These are phyloP conservation scores for Saturnia japonica DNA, from an alignment of 2,888 invertebrate species.

Conservation along the genomic window DNA sequence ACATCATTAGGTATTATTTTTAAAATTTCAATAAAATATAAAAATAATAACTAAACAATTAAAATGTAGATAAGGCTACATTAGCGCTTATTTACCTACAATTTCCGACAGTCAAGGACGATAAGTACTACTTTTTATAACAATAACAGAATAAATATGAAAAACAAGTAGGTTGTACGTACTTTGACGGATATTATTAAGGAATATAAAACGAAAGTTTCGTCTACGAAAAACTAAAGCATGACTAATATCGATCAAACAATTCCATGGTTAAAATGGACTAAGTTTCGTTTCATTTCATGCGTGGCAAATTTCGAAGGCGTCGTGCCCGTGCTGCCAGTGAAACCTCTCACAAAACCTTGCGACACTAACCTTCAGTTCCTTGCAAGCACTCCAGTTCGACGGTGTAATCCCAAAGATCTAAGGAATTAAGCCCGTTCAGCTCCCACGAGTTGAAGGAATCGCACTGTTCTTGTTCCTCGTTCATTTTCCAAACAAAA, in stretches of 20 bases:
- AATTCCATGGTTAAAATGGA: slow-evolving; percentile 53
- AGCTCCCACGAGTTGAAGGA: slow-evolving; percentile 79
- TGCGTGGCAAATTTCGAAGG: slow-evolving; percentile 47
- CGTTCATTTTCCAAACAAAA: slow-evolving; percentile 65
- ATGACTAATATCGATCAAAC: slow-evolving; percentile 24
- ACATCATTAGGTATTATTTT: not conserved
- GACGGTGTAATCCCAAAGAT: slow-evolving; percentile 93
- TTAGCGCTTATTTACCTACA: not conserved
- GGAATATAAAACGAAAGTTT: slow-evolving; percentile 12
- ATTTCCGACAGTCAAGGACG: not conserved
- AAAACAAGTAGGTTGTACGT: not conserved
- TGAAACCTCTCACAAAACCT: slow-evolving; percentile 61
- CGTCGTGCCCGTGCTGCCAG: slow-evolving; percentile 29
- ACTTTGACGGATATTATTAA: not conserved
- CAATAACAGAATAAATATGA: not conserved
- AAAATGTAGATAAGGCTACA: not conserved
- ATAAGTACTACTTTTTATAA: not conserved
- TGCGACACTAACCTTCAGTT: slow-evolving; percentile 85
- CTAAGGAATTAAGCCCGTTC: slow-evolving; percentile 86
- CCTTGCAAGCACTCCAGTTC: slow-evolving; percentile 91
- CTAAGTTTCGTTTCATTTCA: slow-evolving; percentile 48
- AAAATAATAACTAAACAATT: not conserved
- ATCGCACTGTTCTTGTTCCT: slow-evolving; percentile 72
- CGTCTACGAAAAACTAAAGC: slow-evolving; percentile 20
- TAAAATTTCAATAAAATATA: not conserved